phyloP scores from a whole-genome alignment of 1,140 invertebrate species.

The Philaenus spumarius region DNA sequence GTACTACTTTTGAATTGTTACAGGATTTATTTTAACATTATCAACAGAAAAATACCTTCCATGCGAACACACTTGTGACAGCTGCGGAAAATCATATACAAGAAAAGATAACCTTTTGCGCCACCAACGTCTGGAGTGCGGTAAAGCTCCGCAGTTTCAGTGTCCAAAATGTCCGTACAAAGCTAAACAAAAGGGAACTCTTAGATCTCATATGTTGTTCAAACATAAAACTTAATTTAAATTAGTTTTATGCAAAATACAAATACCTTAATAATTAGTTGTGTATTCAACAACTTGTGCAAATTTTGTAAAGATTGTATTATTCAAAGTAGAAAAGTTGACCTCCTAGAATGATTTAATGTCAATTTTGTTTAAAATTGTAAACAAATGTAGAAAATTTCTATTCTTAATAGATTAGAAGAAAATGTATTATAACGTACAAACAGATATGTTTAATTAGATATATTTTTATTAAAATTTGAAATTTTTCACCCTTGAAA shows the following conservation, averaged over 20 bases:
- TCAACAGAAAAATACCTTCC: constrained; percentile 41
- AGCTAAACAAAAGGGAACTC: constrained; percentile 37
- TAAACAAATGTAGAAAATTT: too few species aligned
- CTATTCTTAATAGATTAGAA: too few species aligned
- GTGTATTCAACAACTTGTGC: not conserved
- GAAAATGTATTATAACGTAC: too few species aligned
- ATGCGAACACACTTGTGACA: constrained; percentile 36
- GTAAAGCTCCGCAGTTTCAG: constrained; percentile 31
- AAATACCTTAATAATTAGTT: not conserved
- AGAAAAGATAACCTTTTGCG: constrained; percentile 44
- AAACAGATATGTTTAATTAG: too few species aligned
- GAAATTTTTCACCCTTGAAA: too few species aligned
- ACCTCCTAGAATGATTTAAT: too few species aligned
- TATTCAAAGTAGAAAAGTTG: not conserved
- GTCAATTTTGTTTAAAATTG: too few species aligned
- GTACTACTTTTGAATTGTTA: not conserved
- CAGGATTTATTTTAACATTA: not conserved
- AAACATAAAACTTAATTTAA: too few species aligned
- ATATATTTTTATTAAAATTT: too few species aligned
- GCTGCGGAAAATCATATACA: constrained; percentile 29
- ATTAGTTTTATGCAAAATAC: too few species aligned
- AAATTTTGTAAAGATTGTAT: not conserved
- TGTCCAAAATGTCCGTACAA: constrained; percentile 38
- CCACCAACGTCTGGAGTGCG: not conserved
- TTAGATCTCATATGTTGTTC: constrained; percentile 13